Conservation (phyloP, 2,113 vertebrate genomes). For the Romanogobio albipinnatus region DNA sequence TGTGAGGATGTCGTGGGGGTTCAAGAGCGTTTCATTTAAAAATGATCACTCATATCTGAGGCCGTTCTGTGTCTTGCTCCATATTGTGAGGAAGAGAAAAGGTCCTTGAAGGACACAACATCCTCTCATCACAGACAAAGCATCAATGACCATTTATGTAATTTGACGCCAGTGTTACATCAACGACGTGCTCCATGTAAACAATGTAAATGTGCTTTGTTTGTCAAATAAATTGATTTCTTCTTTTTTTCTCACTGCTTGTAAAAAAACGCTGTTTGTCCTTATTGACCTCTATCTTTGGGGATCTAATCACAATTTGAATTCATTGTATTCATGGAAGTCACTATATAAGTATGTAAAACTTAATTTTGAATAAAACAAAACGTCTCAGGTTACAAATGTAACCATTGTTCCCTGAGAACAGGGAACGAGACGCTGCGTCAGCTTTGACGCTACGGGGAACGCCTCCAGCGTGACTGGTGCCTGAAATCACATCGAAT, state of each 20-base stretch:
- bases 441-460: too few relatives aligned
- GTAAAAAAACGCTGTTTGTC: too few relatives aligned
- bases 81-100: conserved; percentile 16
- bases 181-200: neutral
- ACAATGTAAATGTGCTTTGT: too few relatives aligned
- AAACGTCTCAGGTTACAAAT: too few relatives aligned
- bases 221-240: too few relatives aligned
- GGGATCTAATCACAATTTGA: neutral
- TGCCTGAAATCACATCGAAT: too few relatives aligned
- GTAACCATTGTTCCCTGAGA: too few relatives aligned
- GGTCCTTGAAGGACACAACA: conserved; percentile 5
- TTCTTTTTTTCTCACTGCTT: too few relatives aligned
- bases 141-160: neutral
- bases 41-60: conserved; percentile 22
- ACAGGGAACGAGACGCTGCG: too few relatives aligned
- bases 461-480: too few relatives aligned
- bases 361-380: too few relatives aligned
- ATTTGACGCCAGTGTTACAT: neutral
- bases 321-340: neutral
- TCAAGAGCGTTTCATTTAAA: conserved; percentile 45
- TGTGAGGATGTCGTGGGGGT: neutral
- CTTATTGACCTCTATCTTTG: neutral
- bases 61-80: neutral
- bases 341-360: neutral
- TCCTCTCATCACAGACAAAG: neutral